Base-by-base conservation (phyloP, 2,113 vertebrate genomes). In the Macquaria ambigua region DNA sequence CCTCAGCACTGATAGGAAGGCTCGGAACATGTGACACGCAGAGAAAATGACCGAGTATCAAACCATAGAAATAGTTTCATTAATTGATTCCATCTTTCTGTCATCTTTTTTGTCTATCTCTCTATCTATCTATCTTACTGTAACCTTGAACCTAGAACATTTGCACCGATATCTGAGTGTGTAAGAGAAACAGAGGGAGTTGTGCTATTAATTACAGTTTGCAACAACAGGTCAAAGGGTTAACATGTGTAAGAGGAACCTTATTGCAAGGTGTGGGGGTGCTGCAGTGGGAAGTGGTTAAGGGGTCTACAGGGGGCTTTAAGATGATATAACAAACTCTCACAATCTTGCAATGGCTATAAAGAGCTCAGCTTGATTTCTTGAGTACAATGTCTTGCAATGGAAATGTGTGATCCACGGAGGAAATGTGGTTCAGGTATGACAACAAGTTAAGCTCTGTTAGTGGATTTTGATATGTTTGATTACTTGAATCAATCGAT, bases 201-300 rank as follows among this genome's bases (percentile, higher is more conserved):
- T 71, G 71, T 71, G 59, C 74, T 88, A 88, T 89, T 89, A 88
- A 92, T 93, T 82, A 79, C 74, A 76, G 84, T 87, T 87, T 83
- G 87, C 62, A 85, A 70, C 62, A 70, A 61, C 74, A 83, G 92
- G 90, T 87, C 90, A 90, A 71, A 79, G 83, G 84, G 87, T 92
- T 90, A 89, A 92, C 89, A 78, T 56, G 84, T 85, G 89, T 89
- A 90, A 90, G 89, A 86, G 86, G 81, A 89, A 81, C 80, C 84
- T 75, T 88, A 88, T 82, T 90, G 87, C 74, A 62, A 74, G 66
- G 74, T 80, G 39, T 63, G 52, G 53, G 23, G 61, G 62, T 39
- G 16, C 59, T 77, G 46, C 23, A 56, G 85, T 25, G 72, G 69
- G 79, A 71, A 75, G 83, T 41, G 77, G 84, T 85, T 81, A 84